Conservation (phyloP, 2,797 vertebrate species). For the Pangasius larnaudii region DNA sequence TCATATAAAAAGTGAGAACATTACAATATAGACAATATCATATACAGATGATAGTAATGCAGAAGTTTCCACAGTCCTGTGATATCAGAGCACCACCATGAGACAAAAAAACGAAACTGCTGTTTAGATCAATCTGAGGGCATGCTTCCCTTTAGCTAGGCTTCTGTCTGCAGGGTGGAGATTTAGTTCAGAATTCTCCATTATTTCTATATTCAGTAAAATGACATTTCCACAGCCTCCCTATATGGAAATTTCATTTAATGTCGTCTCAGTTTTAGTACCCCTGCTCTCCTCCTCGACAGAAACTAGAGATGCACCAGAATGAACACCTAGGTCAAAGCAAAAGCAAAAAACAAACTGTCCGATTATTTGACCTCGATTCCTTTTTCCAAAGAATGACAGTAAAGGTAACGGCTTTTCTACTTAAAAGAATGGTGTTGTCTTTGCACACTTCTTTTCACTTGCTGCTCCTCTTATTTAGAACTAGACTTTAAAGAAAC, state of each 20-base stretch:
- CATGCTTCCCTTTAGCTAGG: not conserved
- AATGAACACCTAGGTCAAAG: not conserved
- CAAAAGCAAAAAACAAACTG: no score
- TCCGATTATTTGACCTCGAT: not conserved
- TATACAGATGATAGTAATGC: not conserved
- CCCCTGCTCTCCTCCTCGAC: not conserved
- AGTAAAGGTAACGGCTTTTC: not conserved
- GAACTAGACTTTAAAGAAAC: not conserved
- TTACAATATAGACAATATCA: not conserved
- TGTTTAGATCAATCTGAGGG: constrained; percentile 20
- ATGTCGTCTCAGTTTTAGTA: not conserved
- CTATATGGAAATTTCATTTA: not conserved
- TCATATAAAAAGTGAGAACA: not conserved
- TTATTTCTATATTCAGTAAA: not conserved
- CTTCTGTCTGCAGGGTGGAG: not conserved
- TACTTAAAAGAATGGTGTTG: not conserved
- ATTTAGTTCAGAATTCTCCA: not conserved
- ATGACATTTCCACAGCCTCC: not conserved
- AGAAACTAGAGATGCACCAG: not conserved
- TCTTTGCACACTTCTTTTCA: not conserved
- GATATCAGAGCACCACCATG: constrained; percentile 69
- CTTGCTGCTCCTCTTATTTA: not conserved
- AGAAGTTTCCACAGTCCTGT: not conserved
- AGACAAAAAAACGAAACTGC: constrained; percentile 57
- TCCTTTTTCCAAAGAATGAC: not conserved